phyloP scores from a whole-genome alignment of 2,113 vertebrate genomes.

The Nesogale talazaci region DNA sequence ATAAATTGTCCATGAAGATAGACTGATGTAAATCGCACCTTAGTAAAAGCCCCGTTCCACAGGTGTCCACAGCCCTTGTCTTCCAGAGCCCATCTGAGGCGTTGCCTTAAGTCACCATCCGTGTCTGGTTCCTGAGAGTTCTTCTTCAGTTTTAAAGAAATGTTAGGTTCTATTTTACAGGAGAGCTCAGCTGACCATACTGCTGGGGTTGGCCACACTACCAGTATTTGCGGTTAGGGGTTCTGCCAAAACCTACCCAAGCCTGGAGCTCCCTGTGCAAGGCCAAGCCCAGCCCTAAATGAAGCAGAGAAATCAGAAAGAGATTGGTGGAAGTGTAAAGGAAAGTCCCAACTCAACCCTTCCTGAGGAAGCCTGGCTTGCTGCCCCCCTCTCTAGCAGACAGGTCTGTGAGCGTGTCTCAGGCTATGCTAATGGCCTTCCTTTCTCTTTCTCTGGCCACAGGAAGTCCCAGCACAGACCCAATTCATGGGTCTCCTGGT shows the following conservation, averaged over 20 bases:
- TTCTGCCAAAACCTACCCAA: not conserved
- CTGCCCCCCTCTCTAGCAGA: not conserved
- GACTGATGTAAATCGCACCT: not conserved
- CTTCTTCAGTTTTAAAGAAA: not conserved
- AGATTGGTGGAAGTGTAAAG: not conserved
- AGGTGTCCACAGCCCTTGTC: not conserved
- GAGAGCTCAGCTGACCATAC: not conserved
- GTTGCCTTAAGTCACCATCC: not conserved
- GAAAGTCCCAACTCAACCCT: not conserved
- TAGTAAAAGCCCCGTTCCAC: not conserved
- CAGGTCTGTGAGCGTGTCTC: not conserved
- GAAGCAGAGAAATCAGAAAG: not conserved
- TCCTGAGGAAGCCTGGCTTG: too few relatives aligned
- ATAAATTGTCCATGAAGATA: not conserved
- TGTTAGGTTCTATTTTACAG: not conserved
- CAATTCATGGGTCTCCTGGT: too few relatives aligned
- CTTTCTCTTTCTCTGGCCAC: not conserved
- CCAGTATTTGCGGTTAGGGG: not conserved
- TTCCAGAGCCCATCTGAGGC: not conserved
- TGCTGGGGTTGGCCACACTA: not conserved
- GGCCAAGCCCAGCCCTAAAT: not conserved
- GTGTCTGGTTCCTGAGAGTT: not conserved
- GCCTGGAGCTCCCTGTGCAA: not conserved
- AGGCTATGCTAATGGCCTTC: accelerated
- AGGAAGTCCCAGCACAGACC: not conserved